Conservation (phyloP, 2,797 vertebrate genomes). For the Neomorphus geoffroyi region DNA sequence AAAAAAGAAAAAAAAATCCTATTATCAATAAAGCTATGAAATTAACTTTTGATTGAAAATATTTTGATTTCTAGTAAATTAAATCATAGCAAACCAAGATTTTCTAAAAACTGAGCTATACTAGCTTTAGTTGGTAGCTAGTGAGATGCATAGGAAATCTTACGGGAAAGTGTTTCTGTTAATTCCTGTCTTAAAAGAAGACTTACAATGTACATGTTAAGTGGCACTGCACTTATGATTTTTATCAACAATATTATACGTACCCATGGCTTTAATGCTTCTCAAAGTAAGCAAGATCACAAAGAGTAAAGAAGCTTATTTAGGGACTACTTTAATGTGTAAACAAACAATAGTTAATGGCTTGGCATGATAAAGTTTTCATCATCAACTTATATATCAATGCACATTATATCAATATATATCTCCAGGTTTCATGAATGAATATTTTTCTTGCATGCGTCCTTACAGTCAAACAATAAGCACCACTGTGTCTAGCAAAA, state of each 20-base stretch:
- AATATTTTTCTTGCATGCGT: background rate
- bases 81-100: background rate
- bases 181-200: background rate
- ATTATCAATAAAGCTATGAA: background rate
- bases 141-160: background rate
- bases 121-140: background rate
- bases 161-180: background rate
- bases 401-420: accelerated
- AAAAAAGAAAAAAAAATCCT: background rate
- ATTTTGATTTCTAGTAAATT: background rate
- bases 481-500: background rate
- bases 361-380: background rate
- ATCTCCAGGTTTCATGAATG: background rate
- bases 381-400: background rate
- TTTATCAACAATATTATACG: background rate
- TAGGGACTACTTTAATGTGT: background rate
- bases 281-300: background rate
- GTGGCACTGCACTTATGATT: background rate
- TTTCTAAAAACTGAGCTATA: background rate
- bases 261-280: background rate
- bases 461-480: background rate
- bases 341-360: background rate
- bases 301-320: background rate
- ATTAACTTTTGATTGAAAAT: background rate
- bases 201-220: background rate